Evolutionary conservation across 2,888 invertebrate species (phyloP).

Genomic region (Andricus curvator): DNA sequence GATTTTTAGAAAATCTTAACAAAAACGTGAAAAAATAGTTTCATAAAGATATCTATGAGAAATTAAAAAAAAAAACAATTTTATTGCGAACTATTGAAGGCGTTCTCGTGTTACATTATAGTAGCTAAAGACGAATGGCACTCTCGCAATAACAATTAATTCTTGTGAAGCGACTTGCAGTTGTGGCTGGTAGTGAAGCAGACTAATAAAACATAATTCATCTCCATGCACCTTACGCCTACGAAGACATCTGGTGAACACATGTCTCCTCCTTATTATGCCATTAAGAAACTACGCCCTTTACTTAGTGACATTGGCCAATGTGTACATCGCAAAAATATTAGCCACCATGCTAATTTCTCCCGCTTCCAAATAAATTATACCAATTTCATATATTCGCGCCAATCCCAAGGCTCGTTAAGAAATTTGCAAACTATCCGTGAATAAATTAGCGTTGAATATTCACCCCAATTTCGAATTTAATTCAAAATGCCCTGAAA

Average conservation of each 20-base stretch:
- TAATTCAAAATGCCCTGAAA: too few species aligned
- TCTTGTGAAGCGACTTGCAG: conserved; percentile 6
- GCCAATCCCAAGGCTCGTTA: conserved; percentile 11
- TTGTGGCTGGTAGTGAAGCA: conserved; percentile 20
- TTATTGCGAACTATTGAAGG: background rate
- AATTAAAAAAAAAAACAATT: background rate
- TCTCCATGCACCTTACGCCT: conserved; percentile 20
- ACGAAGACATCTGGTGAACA: conserved; percentile 22
- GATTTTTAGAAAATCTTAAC: background rate
- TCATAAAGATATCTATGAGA: too few species aligned
- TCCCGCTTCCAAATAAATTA: conserved; percentile 25
- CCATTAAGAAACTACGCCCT: conserved; percentile 26
- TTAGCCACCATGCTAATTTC: conserved; percentile 21
- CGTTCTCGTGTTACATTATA: background rate
- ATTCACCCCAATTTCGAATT: too few species aligned
- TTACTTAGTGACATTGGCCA: conserved; percentile 15
- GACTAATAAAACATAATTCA: conserved; percentile 30
- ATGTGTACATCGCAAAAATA: conserved; percentile 22
- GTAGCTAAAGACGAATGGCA: background rate
- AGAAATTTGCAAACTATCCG: background rate
- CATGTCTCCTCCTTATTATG: conserved; percentile 33
- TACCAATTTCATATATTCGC: conserved; percentile 22
- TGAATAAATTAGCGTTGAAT: too few species aligned
- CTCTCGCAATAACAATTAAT: conserved; percentile 9
- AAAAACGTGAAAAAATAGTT: background rate